Evolutionary conservation across 2,797 vertebrate species (phyloP).

Genomic region (Chloroceryle amazona): DNA sequence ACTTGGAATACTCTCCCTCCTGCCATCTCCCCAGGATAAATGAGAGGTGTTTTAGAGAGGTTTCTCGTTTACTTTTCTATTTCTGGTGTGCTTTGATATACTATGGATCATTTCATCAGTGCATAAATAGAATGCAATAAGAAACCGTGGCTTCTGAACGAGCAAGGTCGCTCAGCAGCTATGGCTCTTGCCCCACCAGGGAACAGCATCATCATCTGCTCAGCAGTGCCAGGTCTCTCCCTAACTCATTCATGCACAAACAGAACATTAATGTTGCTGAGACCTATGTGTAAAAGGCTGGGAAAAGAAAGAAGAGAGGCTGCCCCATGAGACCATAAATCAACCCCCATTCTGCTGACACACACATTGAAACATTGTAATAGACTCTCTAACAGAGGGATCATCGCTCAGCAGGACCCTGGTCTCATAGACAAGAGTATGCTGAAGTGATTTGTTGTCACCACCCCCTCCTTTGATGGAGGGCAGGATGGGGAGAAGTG

Average conservation of each 20-base stretch:
- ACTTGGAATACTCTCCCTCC: not conserved
- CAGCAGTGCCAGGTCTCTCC: not conserved
- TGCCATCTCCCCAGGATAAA: not conserved
- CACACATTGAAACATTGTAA: rapidly evolving
- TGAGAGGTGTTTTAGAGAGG: not conserved
- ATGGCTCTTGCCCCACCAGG: not conserved
- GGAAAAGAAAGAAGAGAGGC: not conserved
- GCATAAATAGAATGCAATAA: not conserved
- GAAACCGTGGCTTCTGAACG: not conserved
- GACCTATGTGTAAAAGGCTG: not conserved
- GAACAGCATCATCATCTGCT: not conserved
- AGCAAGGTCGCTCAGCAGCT: not conserved
- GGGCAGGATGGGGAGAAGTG: not conserved
- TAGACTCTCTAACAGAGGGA: not conserved
- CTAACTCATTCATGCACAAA: not conserved
- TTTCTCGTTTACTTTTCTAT: not conserved
- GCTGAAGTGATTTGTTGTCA: not conserved
- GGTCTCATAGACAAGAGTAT: not conserved
- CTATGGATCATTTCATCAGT: not conserved
- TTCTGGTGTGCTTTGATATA: not conserved
- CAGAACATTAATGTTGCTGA: not conserved
- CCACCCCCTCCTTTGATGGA: not conserved
- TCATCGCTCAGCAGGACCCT: not conserved
- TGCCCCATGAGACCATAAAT: rapidly evolving
- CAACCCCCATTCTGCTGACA: not conserved